Evolutionary conservation across 2,888 invertebrate genomes (phyloP).

Genomic region (Tipula helvola): DNA sequence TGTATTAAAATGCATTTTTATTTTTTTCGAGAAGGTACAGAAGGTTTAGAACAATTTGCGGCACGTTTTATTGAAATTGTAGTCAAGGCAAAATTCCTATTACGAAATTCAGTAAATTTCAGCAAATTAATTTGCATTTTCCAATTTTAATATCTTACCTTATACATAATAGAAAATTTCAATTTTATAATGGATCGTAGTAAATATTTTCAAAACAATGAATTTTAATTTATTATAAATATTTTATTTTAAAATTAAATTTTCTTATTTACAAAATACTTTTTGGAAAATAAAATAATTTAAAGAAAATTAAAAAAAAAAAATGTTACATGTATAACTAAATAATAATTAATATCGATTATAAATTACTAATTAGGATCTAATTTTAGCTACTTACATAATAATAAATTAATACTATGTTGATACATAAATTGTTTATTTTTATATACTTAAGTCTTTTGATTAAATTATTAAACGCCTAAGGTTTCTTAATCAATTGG

Average conservation of each 20-base stretch:
- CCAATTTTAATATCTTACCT: no score
- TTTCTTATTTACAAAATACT: not conserved
- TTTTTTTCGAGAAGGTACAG: no score
- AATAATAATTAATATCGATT: not conserved
- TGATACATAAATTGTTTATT: not conserved
- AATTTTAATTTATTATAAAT: not conserved
- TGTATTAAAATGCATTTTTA: no score
- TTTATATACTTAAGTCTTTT: not conserved
- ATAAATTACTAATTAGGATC: not conserved
- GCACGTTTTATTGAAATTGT: no score
- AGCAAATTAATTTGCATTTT: no score
- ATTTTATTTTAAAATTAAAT: not conserved
- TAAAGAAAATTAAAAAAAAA: not conserved
- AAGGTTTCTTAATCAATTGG: constrained; percentile 45
- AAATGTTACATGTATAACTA: not conserved
- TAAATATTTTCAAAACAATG: not conserved
- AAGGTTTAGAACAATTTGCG: no score
- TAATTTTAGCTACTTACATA: not conserved
- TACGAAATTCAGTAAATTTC: no score
- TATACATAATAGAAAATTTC: no score
- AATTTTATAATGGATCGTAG: no score
- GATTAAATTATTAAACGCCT: not conserved
- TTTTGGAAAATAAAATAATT: not conserved
- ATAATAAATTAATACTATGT: not conserved
- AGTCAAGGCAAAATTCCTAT: no score